Percentiles rank a stretch among this genome's conserved stretches.
These are phyloP conservation scores for Drosophila serrata DNA, from an alignment of 1,140 invertebrate genomes.

Conservation along the genomic window DNA sequence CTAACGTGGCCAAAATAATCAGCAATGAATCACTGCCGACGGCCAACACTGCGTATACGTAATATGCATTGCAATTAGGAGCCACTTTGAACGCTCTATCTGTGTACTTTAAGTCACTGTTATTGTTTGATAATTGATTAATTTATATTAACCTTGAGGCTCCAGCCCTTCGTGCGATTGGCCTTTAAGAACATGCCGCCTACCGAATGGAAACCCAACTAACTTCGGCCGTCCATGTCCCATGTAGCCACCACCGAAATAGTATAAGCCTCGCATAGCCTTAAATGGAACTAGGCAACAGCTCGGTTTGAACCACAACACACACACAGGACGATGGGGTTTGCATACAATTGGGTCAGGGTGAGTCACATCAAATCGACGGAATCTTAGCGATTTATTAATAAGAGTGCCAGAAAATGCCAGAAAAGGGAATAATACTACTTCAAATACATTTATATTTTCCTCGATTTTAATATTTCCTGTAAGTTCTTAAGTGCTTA, in stretches of 20 bases:
- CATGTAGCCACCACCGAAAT: slow-evolving; percentile 8
- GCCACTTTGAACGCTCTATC: not conserved
- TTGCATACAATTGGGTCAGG: not conserved
- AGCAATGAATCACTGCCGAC: slow-evolving; percentile 15
- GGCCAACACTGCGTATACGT: slow-evolving; percentile 28
- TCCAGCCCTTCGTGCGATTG: slow-evolving; percentile 53
- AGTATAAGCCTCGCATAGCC: slow-evolving; percentile 4
- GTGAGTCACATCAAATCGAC: slow-evolving; percentile 17
- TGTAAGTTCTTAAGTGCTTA: not conserved
- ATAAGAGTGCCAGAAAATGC: not conserved
- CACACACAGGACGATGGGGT: slow-evolving; percentile 7
- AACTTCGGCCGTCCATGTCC: slow-evolving; percentile 26
- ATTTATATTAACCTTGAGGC: slow-evolving; percentile 61
- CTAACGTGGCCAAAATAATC: slow-evolving; percentile 22
- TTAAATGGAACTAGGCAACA: slow-evolving; percentile 64
- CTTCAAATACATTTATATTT: not conserved
- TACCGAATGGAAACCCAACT: slow-evolving; percentile 64
- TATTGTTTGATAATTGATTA: slow-evolving; percentile 32
- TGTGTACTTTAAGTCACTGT: not conserved
- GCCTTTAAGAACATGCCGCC: slow-evolving; percentile 66
- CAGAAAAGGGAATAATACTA: not conserved
- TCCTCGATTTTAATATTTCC: not conserved
- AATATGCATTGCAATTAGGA: slow-evolving; percentile 5
- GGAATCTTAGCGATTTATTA: not conserved
- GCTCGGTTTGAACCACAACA: slow-evolving; percentile 56